phyloP scores from a whole-genome alignment of 2,888 invertebrate genomes.

The Lasioglossum figueresi region DNA sequence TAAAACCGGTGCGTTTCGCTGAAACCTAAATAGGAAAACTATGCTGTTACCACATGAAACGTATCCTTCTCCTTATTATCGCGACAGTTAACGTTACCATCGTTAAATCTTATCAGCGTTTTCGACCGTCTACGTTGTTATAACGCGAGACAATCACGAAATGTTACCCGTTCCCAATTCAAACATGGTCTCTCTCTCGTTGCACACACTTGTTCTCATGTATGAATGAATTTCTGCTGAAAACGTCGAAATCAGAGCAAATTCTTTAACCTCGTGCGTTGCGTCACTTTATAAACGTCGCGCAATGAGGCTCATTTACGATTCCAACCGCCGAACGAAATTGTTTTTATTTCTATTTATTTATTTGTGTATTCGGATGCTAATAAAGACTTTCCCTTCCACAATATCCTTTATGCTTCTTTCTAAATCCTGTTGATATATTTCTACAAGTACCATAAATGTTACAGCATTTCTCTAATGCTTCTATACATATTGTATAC shows the following conservation, averaged over 20 bases:
- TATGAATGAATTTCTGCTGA: neutral
- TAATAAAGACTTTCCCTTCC: neutral
- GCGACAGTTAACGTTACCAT: neutral
- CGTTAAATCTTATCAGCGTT: neutral
- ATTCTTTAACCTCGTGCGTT: neutral
- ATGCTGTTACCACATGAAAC: conserved; percentile 3
- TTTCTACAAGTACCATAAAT: neutral
- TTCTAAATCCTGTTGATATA: neutral
- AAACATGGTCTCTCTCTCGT: neutral
- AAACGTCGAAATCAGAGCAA: neutral
- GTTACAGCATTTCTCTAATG: neutral
- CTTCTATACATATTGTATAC: neutral
- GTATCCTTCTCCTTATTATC: neutral
- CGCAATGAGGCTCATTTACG: neutral
- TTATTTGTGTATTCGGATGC: neutral
- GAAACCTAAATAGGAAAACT: conserved; percentile 20
- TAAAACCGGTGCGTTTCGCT: conserved; percentile 18
- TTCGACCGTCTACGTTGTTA: neutral
- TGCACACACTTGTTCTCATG: neutral
- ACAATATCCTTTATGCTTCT: neutral
- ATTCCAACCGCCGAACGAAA: neutral
- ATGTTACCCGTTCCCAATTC: neutral
- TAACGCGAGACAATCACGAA: neutral
- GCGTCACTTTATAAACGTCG: neutral
- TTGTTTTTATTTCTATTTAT: conserved; percentile 1